These are phyloP conservation scores for Oreohelix idahoensis DNA, from an alignment of 1,140 invertebrate species.

Conservation along the genomic window DNA sequence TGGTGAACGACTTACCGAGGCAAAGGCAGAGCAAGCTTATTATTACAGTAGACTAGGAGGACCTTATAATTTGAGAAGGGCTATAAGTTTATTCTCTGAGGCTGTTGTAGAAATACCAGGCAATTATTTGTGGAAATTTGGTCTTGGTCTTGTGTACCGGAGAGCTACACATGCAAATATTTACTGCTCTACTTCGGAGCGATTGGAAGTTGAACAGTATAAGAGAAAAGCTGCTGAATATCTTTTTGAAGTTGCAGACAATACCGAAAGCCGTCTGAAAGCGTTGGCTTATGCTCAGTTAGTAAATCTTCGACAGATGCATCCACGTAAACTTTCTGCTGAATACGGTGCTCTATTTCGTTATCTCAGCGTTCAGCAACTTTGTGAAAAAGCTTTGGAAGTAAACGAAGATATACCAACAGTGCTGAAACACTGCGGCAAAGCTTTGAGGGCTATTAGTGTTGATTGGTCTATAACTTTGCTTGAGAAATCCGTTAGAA, in stretches of 20 bases:
- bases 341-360: background rate
- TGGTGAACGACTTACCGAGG: background rate
- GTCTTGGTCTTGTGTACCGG: background rate
- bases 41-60: slow-evolving; percentile 2
- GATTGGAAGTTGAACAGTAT: background rate
- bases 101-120: background rate
- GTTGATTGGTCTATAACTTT: background rate
- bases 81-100: background rate
- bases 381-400: background rate
- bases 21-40: slow-evolving; percentile 13
- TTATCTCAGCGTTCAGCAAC: background rate
- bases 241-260: slow-evolving; percentile 14
- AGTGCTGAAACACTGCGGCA: slow-evolving; percentile 2
- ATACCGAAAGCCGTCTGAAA: background rate
- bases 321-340: background rate
- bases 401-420: background rate
- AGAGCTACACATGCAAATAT: background rate
- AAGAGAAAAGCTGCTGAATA: background rate
- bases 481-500: background rate
- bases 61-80: background rate
- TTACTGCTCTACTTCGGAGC: background rate
- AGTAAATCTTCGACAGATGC: background rate
- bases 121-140: slow-evolving; percentile 6
- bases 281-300: slow-evolving; percentile 3
- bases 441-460: background rate